These are phyloP conservation scores for Ceratina japonica DNA, from an alignment of 1,140 invertebrate genomes.

Conservation along the genomic window DNA sequence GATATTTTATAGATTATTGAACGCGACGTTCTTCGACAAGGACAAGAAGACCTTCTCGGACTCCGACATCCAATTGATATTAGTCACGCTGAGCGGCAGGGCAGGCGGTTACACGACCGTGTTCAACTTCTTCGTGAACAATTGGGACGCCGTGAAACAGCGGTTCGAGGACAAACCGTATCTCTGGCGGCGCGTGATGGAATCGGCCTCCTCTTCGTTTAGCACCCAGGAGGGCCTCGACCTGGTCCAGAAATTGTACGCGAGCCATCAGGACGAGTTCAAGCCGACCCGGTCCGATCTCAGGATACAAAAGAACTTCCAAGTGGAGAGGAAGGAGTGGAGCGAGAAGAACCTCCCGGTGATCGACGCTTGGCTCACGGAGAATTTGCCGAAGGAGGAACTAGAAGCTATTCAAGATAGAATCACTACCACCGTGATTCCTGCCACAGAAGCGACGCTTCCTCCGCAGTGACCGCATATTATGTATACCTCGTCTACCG, in stretches of 20 bases:
- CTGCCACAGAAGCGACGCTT: too few relatives aligned
- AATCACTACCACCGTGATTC: not conserved
- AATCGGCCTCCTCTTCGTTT: slow-evolving; percentile 85
- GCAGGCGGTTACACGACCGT: slow-evolving; percentile 85
- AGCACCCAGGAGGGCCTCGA: slow-evolving; percentile 85
- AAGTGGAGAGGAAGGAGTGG: slow-evolving; percentile 85
- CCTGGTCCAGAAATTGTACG: slow-evolving; percentile 83
- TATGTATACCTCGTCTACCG: too few relatives aligned
- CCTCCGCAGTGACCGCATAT: too few relatives aligned
- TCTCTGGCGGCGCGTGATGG: slow-evolving; percentile 86
- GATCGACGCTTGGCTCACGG: slow-evolving; percentile 84
- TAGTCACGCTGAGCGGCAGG: slow-evolving; percentile 84
- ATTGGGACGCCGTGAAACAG: slow-evolving; percentile 83
- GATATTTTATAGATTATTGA: slow-evolving; percentile 79
- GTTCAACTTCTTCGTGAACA: slow-evolving; percentile 84
- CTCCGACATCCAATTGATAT: slow-evolving; percentile 85
- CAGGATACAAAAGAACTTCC: slow-evolving; percentile 84
- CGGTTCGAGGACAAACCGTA: slow-evolving; percentile 84
- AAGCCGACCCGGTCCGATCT: slow-evolving; percentile 82
- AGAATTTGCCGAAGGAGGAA: slow-evolving; percentile 73
- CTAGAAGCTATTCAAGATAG: slow-evolving; percentile 27
- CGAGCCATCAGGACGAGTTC: slow-evolving; percentile 81
- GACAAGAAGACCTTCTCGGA: slow-evolving; percentile 86
- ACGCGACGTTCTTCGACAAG: slow-evolving; percentile 82
- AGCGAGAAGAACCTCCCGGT: slow-evolving; percentile 85